Evolutionary conservation across 2,797 vertebrate species (phyloP).

Genomic region (Catamblyrhynchus diadema): DNA sequence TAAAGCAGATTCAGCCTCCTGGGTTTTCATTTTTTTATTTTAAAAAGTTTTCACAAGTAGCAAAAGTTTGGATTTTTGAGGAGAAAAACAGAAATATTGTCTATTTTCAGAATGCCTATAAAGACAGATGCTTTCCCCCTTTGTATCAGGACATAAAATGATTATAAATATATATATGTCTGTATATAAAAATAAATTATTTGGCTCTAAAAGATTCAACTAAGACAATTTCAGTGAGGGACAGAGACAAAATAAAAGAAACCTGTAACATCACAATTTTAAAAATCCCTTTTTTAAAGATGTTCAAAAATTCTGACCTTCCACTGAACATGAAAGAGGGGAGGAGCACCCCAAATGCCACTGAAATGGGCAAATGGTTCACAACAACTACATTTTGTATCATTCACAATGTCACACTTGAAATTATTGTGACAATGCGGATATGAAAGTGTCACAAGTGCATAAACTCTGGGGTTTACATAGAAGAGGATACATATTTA

Average conservation of each 20-base stretch:
- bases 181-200: constrained; percentile 44
- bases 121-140: not conserved
- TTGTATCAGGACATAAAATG: not conserved
- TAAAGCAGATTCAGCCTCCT: not conserved
- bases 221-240: not conserved
- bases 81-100: not conserved
- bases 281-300: not conserved
- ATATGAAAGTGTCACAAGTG: not conserved
- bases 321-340: not conserved
- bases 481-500: not conserved
- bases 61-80: not conserved
- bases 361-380: not conserved
- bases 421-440: not conserved
- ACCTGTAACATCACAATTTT: not conserved
- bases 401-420: not conserved
- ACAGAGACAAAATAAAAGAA: not conserved
- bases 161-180: constrained; percentile 13
- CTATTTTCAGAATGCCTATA: not conserved
- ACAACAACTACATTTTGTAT: not conserved
- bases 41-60: not conserved
- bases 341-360: not conserved
- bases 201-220: not conserved
- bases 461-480: not conserved
- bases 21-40: constrained; percentile 40
- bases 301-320: not conserved